Conservation (phyloP, 1,140 invertebrate species). For the Gerris buenoi region DNA sequence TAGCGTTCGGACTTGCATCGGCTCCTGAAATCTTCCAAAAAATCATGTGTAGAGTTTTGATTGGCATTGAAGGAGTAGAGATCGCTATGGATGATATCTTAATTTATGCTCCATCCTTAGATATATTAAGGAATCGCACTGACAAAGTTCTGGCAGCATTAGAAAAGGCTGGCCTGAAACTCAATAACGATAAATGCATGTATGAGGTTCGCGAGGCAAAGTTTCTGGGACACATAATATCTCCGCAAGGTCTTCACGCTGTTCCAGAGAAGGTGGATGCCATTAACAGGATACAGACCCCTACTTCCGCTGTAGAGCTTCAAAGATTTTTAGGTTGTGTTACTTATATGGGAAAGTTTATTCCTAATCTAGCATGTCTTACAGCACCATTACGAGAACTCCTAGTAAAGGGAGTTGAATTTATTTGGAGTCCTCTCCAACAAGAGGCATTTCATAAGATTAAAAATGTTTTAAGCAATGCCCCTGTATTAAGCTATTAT, state of each 20-base stretch:
- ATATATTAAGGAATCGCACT: not conserved
- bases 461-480: constrained; percentile 13
- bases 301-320: constrained; percentile 18
- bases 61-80: constrained; percentile 12
- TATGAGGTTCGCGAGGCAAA: constrained; percentile 8
- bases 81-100: constrained; percentile 16
- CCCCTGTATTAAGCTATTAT: constrained; percentile 19
- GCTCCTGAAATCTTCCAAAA: constrained; percentile 18
- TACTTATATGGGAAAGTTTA: constrained; percentile 22
- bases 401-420: constrained; percentile 16
- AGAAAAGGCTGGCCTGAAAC: constrained; percentile 10
- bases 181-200: constrained; percentile 14
- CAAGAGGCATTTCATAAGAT: constrained; percentile 6
- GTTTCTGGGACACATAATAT: constrained; percentile 5
- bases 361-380: constrained; percentile 19
- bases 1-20: constrained; percentile 25
- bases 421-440: not conserved
- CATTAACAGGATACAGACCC: constrained; percentile 17
- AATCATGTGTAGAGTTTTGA: constrained; percentile 10
- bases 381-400: constrained; percentile 20
- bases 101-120: not conserved
- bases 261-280: constrained; percentile 4
- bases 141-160: constrained; percentile 9
- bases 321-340: constrained; percentile 24
- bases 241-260: not conserved